Evolutionary conservation across 37 sponge, comb jelly and placozoan genomes (phyloP).

Genomic region (Corticium candelabrum): DNA sequence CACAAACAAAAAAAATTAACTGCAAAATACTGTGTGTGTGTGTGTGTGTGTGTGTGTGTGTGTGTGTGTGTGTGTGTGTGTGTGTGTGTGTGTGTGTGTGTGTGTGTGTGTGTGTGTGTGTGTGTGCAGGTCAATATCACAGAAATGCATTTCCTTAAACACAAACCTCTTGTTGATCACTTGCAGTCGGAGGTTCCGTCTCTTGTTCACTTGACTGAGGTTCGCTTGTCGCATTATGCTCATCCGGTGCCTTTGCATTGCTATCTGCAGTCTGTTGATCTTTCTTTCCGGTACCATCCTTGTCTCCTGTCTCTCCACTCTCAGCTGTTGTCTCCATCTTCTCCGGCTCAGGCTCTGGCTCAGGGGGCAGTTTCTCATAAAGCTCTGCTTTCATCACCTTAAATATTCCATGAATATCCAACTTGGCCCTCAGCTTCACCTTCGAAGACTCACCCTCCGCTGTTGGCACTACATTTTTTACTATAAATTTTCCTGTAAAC

Average conservation of each 20-base stretch:
- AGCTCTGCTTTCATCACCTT: conserved; percentile 51
- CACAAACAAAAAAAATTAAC: too few relatives aligned
- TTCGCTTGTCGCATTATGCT: background rate
- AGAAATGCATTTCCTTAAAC: too few relatives aligned
- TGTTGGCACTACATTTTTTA: conserved; percentile 69
- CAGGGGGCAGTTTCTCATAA: conserved; percentile 43
- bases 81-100: too few relatives aligned
- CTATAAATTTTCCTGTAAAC: conserved; percentile 47
- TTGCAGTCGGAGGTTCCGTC: background rate
- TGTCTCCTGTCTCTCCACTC: too few relatives aligned
- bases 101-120: too few relatives aligned
- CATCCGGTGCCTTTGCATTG: background rate
- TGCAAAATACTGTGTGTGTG: too few relatives aligned
- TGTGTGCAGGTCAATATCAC: too few relatives aligned
- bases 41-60: too few relatives aligned
- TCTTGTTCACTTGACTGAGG: background rate
- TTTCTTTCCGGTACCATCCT: too few relatives aligned
- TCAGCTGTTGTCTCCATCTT: conserved; percentile 62
- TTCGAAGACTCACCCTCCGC: conserved; percentile 68
- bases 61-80: too few relatives aligned
- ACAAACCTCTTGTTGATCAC: background rate
- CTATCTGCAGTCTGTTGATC: too few relatives aligned
- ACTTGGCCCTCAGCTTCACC: conserved; percentile 85
- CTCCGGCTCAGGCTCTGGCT: conserved; percentile 21
- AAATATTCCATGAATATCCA: conserved; percentile 85